phyloP scores from a whole-genome alignment of 2,113 vertebrate species.

The Psilopsiagon aymara region DNA sequence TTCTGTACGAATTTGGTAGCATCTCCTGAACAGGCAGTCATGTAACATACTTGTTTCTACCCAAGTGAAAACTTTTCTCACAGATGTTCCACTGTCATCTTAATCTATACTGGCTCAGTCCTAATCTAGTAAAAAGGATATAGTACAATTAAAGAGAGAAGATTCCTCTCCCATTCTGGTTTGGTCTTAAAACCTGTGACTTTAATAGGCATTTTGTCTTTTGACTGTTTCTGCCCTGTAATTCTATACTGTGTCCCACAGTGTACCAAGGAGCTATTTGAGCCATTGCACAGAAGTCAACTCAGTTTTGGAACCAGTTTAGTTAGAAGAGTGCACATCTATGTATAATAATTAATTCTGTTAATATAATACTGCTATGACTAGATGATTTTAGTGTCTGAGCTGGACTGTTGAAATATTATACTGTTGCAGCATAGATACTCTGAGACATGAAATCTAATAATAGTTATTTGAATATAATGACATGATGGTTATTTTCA shows the following conservation, averaged over 20 bases:
- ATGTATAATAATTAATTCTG: not conserved
- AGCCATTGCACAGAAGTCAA: not conserved
- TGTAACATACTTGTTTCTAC: not conserved
- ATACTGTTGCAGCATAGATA: not conserved
- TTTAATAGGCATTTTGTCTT: not conserved
- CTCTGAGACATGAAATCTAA: not conserved
- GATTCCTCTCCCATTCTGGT: not conserved
- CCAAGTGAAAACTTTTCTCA: not conserved
- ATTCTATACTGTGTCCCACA: not conserved
- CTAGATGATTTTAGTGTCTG: not conserved
- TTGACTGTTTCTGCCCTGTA: not conserved
- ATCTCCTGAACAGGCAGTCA: not conserved
- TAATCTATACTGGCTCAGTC: not conserved
- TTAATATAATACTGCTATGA: not conserved
- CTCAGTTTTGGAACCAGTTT: not conserved
- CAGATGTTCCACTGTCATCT: not conserved
- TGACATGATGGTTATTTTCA: not conserved
- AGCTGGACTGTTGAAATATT: not conserved
- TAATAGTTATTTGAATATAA: not conserved
- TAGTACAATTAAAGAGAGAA: not conserved
- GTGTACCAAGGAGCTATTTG: not conserved
- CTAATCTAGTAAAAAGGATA: not conserved
- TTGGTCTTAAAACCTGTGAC: not conserved
- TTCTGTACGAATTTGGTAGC: not conserved
- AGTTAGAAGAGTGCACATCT: not conserved